Conservation (phyloP, 2,888 invertebrate species). For the Idaea dimidiata region DNA sequence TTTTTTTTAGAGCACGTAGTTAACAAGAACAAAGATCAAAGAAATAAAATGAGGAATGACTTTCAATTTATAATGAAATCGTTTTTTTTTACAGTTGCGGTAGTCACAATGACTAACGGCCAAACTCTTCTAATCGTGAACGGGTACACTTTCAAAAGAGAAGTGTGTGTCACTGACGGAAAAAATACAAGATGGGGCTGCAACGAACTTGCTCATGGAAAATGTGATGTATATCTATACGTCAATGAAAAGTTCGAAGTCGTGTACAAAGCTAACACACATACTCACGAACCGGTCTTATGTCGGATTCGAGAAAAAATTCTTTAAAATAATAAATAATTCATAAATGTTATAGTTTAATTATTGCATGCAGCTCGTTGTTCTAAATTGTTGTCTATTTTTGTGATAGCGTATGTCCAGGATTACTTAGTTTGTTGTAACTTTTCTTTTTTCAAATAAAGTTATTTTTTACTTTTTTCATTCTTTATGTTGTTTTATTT, state of each 20-base stretch:
- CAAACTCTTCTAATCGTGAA: conserved; percentile 59
- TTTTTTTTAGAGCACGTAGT: background rate
- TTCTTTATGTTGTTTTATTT: conserved; percentile 16
- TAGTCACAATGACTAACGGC: conserved; percentile 58
- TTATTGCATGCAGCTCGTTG: background rate
- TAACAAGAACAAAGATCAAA: background rate
- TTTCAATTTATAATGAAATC: background rate
- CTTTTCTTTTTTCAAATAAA: conserved; percentile 5
- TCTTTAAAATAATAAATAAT: background rate
- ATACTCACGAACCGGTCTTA: conserved; percentile 60
- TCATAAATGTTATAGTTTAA: background rate
- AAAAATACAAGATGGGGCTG: conserved; percentile 56
- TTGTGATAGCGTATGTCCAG: background rate
- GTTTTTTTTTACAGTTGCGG: conserved; percentile 52
- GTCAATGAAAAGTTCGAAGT: conserved; percentile 61
- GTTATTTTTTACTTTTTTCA: conserved; percentile 3
- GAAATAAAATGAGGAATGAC: background rate
- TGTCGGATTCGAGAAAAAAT: conserved; percentile 59
- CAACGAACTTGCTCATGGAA: conserved; percentile 49
- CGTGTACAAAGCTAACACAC: conserved; percentile 47
- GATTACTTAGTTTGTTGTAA: conserved; percentile 35
- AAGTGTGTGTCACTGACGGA: conserved; percentile 43
- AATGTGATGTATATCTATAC: conserved; percentile 58
- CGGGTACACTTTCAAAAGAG: conserved; percentile 61
- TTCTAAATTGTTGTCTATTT: background rate